Base-by-base conservation (phyloP, 2,113 vertebrate genomes). In the Apeltes quadracus region DNA sequence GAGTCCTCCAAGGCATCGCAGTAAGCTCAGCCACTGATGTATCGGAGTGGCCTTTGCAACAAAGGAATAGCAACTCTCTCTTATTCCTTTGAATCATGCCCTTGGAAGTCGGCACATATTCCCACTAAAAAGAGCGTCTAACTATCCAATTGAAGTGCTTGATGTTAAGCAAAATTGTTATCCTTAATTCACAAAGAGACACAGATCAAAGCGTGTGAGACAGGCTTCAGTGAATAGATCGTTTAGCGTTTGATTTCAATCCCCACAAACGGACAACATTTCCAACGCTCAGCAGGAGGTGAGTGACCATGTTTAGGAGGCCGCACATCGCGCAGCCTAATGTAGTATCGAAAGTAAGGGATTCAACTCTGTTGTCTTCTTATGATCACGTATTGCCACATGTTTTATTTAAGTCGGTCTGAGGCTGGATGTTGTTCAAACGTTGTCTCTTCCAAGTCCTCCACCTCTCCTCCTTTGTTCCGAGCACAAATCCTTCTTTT, bases 401-500 rank as follows among this genome's bases (percentile, higher is more conserved):
- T 36, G 5, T 68, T 51, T 34, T 46, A 32, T 65, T 75, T 64
- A 41, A 44, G 57, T 76, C 62, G 27, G 75, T 56, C 69, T 73
- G 68, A 36, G 39, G 76, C 84, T 72, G 83, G 75, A 76, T 86
- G 83, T 69, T 88, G 78, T 81, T 89, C 80, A 79, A 79, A 81
- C 53, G 27, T 53, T 50, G 71, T 78, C 73, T 61, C 68, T 80
- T 69, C 53, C 79, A 77, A 88, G 72, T 87, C 75, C 56, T 63
- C 83, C 64, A 80, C 69, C 70, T 83, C 48, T 72, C 61, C 67
- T 71, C 46, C 77, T 93, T 92, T 90, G 87, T 91, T 91, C 82
- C 71, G 58, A 87, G 81, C 85, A 87, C 85, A 92, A 89, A 92
- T 89, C 89, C 85, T 84, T 87, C 75, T 88, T 92, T 92, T 90